Percentiles rank a stretch among this genome's conserved stretches.
phyloP scores from a whole-genome alignment of 2,113 vertebrate species.

The Progne subis region DNA sequence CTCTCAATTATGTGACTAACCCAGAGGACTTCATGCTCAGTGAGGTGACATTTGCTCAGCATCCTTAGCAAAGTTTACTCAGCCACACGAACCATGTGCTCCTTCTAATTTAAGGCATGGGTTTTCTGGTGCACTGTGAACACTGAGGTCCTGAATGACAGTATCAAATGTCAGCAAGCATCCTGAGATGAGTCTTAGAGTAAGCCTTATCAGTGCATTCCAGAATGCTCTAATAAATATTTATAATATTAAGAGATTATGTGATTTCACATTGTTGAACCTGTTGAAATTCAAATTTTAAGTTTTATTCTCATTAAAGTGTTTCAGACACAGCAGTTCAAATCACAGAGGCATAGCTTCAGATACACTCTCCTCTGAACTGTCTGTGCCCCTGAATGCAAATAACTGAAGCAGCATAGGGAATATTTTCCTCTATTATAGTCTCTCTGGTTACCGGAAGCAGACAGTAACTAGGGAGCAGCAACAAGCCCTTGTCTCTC shows the following conservation, averaged over 20 bases:
- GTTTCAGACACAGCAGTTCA: neutral
- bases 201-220: neutral
- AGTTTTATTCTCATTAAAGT: neutral
- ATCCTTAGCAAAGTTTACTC: neutral
- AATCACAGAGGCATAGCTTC: neutral
- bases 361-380: neutral
- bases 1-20: neutral
- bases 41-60: neutral
- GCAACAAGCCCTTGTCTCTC: neutral
- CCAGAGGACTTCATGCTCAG: neutral
- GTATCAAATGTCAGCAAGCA: neutral
- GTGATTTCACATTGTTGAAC: neutral
- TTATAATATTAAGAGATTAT: neutral
- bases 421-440: neutral
- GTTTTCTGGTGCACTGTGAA: neutral
- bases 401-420: neutral
- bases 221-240: neutral
- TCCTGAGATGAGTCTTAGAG: neutral
- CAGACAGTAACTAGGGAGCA: neutral
- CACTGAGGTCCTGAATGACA: neutral
- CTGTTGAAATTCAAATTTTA: neutral
- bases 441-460: neutral
- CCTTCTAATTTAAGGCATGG: neutral
- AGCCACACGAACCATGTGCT: accelerated
- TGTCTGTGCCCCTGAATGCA: neutral